Percentiles rank a stretch among this genome's conserved stretches.
Evolutionary conservation across 1,140 invertebrate genomes (phyloP).

Genomic region (Apis dorsata): DNA sequence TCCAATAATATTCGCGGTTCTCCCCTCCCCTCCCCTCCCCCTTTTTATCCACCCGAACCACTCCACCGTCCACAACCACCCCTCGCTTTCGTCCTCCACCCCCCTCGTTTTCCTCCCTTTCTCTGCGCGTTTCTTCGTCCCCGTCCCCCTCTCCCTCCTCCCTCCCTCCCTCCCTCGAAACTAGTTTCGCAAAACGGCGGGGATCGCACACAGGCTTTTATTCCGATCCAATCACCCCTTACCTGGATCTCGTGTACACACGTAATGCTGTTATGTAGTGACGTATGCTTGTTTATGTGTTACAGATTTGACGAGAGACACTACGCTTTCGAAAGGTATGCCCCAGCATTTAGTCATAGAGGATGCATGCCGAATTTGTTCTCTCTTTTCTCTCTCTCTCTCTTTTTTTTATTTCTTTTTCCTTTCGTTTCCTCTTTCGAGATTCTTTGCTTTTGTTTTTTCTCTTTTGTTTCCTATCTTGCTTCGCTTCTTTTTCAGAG

Average conservation of each 20-base stretch:
- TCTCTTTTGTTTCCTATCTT: background rate
- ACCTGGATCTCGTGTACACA: background rate
- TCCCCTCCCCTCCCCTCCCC: conserved; percentile 30
- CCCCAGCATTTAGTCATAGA: conserved; percentile 60
- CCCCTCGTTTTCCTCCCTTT: background rate
- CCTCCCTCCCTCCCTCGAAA: conserved; percentile 38
- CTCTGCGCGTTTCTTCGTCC: background rate
- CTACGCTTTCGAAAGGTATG: conserved; percentile 80
- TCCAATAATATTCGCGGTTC: conserved; percentile 75
- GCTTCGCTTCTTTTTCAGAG: fast-evolving
- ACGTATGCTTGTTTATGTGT: conserved; percentile 78
- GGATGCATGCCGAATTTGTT: conserved; percentile 50
- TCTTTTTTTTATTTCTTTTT: background rate
- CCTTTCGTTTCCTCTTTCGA: background rate
- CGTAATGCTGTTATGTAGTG: conserved; percentile 62
- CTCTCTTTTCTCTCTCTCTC: background rate
- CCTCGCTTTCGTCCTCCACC: conserved; percentile 36
- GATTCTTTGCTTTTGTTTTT: background rate
- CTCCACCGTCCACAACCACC: conserved; percentile 11
- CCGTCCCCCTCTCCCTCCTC: background rate
- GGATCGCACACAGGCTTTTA: background rate
- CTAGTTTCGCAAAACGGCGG: conserved; percentile 61
- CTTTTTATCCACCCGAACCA: background rate
- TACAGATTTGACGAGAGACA: conserved; percentile 80
- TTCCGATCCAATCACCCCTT: background rate